Percentiles rank a stretch among this genome's conserved stretches.
These are phyloP conservation scores for Epinephelus coioides DNA, from an alignment of 2,797 vertebrate genomes.

Conservation along the genomic window DNA sequence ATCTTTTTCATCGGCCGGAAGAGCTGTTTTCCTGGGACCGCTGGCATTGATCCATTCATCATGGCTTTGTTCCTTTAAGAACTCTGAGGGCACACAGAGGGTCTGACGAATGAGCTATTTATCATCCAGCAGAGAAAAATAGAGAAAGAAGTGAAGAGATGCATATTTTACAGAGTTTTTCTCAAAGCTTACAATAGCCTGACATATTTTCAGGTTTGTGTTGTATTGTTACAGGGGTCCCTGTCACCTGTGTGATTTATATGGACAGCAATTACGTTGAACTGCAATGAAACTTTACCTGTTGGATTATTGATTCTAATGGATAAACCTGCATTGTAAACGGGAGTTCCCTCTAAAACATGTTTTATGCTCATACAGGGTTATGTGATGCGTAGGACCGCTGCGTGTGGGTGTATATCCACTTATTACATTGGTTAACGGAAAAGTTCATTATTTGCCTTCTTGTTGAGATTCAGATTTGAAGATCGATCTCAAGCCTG, in stretches of 20 bases:
- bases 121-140: constrained; percentile 85
- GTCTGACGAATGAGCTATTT: constrained; percentile 86
- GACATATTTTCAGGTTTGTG: constrained; percentile 73
- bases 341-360: not conserved
- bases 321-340: constrained; percentile 12
- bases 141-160: constrained; percentile 77
- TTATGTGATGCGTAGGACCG: not conserved
- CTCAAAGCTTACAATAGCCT: constrained; percentile 73
- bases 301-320: constrained; percentile 40
- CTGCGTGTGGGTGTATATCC: not conserved
- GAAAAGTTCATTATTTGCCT: not conserved
- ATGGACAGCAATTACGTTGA: constrained; percentile 33
- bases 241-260: constrained; percentile 73
- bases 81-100: constrained; percentile 87
- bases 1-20: constrained; percentile 91
- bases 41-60: constrained; percentile 91
- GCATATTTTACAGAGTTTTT: constrained; percentile 84
- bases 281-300: constrained; percentile 17
- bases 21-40: constrained; percentile 87
- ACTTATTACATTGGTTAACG: not conserved
- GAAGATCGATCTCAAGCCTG: not conserved
- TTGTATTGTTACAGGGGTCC: constrained; percentile 59
- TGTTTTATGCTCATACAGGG: not conserved
- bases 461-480: constrained; percentile 2
- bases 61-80: constrained; percentile 90